A percentile compares a stretch with the other conserved stretches of the same genome.
phyloP scores from a whole-genome alignment of 2,113 vertebrate species.

The Dascyllus trimaculatus region DNA sequence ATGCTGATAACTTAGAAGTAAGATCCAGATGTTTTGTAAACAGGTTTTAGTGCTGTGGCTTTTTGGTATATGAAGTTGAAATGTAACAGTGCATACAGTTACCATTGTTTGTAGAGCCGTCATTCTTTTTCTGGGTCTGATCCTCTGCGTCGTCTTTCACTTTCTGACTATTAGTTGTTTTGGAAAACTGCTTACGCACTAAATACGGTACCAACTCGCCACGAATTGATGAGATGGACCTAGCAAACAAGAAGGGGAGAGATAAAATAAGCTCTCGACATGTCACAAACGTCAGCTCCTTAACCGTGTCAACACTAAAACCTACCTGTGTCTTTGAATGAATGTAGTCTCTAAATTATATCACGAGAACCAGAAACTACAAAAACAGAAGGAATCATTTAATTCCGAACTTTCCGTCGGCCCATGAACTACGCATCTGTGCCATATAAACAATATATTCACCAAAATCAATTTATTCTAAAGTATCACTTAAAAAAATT shows the following conservation, averaged over 20 bases:
- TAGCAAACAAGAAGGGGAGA: conserved; percentile 63
- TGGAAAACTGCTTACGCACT: conserved; percentile 95
- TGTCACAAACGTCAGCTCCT: background rate
- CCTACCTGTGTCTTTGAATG: too few relatives aligned
- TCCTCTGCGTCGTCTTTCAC: conserved; percentile 87
- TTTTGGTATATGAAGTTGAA: background rate
- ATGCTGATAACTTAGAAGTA: background rate
- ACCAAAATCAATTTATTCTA: too few relatives aligned
- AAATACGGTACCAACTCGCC: conserved; percentile 96
- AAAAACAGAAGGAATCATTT: too few relatives aligned
- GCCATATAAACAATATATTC: too few relatives aligned
- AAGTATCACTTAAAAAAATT: too few relatives aligned
- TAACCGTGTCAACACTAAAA: background rate
- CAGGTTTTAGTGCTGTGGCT: background rate
- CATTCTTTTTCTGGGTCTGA: conserved; percentile 88
- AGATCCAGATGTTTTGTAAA: conserved; percentile 7
- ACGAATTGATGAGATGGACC: conserved; percentile 94
- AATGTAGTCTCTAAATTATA: too few relatives aligned
- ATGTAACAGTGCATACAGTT: background rate
- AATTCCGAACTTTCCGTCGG: too few relatives aligned
- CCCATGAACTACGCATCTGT: too few relatives aligned
- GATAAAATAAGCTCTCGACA: background rate
- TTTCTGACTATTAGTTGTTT: conserved; percentile 81
- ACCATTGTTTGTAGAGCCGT: conserved; percentile 75
- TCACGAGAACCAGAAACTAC: too few relatives aligned